Base-by-base conservation (phyloP, 30 jellyfish, hydroid and myxozoan species). In the Aurelia aurita complex sp. Pacific region DNA sequence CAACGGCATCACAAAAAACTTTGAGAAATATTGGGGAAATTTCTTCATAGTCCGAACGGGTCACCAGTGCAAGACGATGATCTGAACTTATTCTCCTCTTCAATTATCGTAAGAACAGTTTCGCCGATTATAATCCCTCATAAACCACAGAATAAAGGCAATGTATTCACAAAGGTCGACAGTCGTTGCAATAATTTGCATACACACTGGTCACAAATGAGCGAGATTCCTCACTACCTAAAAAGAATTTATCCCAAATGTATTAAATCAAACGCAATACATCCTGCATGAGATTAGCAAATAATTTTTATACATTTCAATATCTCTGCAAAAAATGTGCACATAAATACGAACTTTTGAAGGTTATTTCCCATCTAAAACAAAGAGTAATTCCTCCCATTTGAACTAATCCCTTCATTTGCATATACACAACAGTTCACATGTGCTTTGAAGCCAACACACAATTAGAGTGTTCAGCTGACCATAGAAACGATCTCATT, bases 381-480 rank as follows among this genome's bases (percentile, higher is more conserved):
- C 14, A 67, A 76, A 66, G 88, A 77, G 88, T 62, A 61, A 32
- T 77, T 19, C 38, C 79, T 16, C 36, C 50, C 54, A 36, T 15
- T 0, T 8, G 53, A 40, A 57, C 23, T 60, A 66, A 43, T 78
- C 52, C 54, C 69, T 23, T 81, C 84, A 81, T 83, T 83, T 71
- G 81, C 92, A 83, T 83, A 16, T 18, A 61, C 38, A 83, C 92
- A 83, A 73, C 53, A 53, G 74, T 69, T 83, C 85, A 83, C 92
- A 83, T 83, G 92, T 83, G 92, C 92, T 83, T 69, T 82, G 92
- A 83, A 71, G 92, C 92, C 92, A 83, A 83, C 92, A 83, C 92
- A 83, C 92, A 83, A 83, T 83, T 72, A 8, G 51, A 66, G 72
- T 70, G 91, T 82, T 82, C 91, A 82, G 83, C 91, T 82, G 91